Percentiles rank a stretch among this genome's conserved stretches.
Evolutionary conservation across 2,113 vertebrate species (phyloP).

Genomic region (Equus przewalskii): DNA sequence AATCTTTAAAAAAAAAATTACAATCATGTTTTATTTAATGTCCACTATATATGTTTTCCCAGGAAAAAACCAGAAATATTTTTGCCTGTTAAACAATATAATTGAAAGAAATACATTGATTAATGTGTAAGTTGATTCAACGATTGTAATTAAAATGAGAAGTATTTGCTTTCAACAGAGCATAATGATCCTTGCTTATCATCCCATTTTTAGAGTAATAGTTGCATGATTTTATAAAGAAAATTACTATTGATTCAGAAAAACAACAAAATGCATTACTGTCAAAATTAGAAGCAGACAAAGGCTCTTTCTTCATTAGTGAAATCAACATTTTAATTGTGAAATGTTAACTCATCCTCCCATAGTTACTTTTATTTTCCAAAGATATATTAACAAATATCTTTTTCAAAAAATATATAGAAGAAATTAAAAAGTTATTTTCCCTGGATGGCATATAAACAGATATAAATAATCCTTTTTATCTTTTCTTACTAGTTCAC

Average conservation of each 20-base stretch:
- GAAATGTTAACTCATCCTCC: not conserved
- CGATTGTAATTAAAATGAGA: not conserved
- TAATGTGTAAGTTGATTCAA: not conserved
- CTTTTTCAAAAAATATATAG: not conserved
- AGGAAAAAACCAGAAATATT: not conserved
- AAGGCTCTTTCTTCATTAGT: conserved; percentile 21
- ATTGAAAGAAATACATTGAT: not conserved
- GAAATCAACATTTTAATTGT: not conserved
- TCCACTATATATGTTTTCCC: not conserved
- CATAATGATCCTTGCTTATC: not conserved
- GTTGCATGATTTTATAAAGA: not conserved
- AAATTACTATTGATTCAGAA: not conserved
- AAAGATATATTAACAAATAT: not conserved
- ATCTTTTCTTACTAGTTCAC: not conserved
- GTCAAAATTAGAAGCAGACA: not conserved
- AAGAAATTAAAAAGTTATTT: not conserved
- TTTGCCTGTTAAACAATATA: not conserved
- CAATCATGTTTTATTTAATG: not conserved
- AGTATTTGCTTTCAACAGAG: not conserved
- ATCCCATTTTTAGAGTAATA: not conserved
- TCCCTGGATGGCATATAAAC: not conserved
- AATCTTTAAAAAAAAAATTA: not conserved
- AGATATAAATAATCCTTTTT: not conserved
- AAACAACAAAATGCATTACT: not conserved
- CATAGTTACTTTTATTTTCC: not conserved